A percentile compares a stretch with the other conserved stretches of the same genome.
These are phyloP conservation scores for Silurus asotus DNA, from an alignment of 2,113 vertebrate species.

Conservation along the genomic window DNA sequence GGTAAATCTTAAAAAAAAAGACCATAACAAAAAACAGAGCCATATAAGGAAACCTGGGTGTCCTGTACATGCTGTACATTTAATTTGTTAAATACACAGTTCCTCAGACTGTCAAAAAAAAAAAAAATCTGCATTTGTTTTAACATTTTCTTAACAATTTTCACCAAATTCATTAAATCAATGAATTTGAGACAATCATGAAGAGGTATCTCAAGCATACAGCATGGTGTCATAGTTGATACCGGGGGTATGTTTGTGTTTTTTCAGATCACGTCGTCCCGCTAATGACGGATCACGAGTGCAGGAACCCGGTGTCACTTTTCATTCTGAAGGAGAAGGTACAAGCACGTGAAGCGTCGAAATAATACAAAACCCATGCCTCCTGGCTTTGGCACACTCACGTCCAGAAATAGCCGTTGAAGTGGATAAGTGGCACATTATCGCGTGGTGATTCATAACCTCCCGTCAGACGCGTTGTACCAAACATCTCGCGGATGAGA, in stretches of 20 bases:
- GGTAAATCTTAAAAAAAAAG: background rate
- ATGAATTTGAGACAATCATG: background rate
- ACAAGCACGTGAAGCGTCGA: slow-evolving; percentile 29
- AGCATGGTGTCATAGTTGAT: background rate
- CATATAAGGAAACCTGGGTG: background rate
- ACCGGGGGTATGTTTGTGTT: background rate
- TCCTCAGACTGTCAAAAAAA: background rate
- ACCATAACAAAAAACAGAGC: background rate
- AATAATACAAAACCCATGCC: background rate
- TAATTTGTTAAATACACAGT: background rate
- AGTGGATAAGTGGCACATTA: slow-evolving; percentile 46
- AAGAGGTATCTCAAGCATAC: background rate
- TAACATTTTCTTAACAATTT: no score
- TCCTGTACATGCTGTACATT: background rate
- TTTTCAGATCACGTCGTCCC: slow-evolving; percentile 74
- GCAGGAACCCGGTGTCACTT: slow-evolving; percentile 83
- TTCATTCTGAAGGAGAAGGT: slow-evolving; percentile 93
- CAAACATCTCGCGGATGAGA: slow-evolving; percentile 6
- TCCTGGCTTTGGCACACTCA: background rate
- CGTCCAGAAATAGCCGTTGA: slow-evolving; percentile 31
- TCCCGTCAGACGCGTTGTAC: background rate
- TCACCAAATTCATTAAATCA: no score
- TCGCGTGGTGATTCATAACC: background rate
- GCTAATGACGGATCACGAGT: slow-evolving; percentile 73
- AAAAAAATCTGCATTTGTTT: no score